These are phyloP conservation scores for Melopsittacus undulatus DNA, from an alignment of 2,797 vertebrate genomes.

Conservation along the genomic window DNA sequence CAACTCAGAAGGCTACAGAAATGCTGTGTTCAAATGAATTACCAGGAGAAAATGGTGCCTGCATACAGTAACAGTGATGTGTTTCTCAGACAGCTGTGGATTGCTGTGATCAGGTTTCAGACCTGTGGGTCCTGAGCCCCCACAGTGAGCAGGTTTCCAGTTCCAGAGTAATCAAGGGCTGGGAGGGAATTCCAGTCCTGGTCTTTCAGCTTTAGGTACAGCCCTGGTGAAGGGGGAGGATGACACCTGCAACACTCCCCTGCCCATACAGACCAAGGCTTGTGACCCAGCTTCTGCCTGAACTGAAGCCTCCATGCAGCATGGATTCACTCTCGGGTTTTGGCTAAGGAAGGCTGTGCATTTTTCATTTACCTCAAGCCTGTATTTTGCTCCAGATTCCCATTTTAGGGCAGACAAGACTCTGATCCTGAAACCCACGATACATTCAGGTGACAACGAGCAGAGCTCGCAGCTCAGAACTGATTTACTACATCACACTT, in stretches of 20 bases:
- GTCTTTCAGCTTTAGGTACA: neutral
- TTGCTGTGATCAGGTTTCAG: neutral
- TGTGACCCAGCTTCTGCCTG: neutral
- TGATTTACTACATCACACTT: neutral
- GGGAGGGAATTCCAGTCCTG: neutral
- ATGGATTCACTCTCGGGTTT: accelerated
- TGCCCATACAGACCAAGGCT: neutral
- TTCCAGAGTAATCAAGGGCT: neutral
- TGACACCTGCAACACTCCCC: neutral
- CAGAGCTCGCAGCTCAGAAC: neutral
- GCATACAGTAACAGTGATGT: neutral
- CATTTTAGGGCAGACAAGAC: accelerated
- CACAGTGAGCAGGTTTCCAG: neutral
- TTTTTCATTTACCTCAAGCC: neutral
- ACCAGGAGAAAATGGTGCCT: neutral
- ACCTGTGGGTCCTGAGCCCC: neutral
- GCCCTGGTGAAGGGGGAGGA: neutral
- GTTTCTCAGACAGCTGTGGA: neutral
- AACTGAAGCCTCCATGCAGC: accelerated
- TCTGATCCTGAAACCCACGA: accelerated
- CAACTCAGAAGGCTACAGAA: neutral
- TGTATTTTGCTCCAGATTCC: neutral
- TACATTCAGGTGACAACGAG: neutral
- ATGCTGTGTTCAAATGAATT: neutral
- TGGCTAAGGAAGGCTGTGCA: too few relatives aligned